Conservation (phyloP, 1,140 invertebrate genomes). For the Odontomachus brunneus region DNA sequence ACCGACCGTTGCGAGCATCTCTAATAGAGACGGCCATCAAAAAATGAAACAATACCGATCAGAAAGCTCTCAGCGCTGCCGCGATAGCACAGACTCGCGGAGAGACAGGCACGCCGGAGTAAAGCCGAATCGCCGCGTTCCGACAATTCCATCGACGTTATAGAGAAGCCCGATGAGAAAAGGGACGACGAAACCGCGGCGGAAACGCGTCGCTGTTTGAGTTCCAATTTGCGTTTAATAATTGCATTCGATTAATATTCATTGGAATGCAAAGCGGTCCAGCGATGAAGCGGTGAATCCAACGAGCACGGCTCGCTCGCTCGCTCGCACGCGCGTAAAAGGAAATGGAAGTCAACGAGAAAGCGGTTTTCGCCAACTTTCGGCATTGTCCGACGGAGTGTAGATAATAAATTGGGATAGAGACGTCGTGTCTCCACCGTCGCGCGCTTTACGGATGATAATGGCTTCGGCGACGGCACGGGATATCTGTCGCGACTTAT, state of each 20-base stretch:
- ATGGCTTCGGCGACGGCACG: conserved; percentile 40
- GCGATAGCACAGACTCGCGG: neutral
- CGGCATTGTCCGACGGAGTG: conserved; percentile 15
- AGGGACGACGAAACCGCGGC: conserved; percentile 55
- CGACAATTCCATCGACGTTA: conserved; percentile 37
- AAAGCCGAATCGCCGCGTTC: neutral
- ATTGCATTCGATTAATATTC: conserved; percentile 80
- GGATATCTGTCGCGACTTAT: conserved; percentile 55
- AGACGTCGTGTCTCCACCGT: conserved; percentile 16
- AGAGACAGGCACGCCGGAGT: conserved; percentile 7
- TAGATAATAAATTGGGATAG: conserved; percentile 57
- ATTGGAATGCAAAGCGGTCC: conserved; percentile 77
- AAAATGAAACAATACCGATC: too few relatives aligned
- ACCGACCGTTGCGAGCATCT: too few relatives aligned
- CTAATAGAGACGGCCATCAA: too few relatives aligned
- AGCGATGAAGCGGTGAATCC: conserved; percentile 66
- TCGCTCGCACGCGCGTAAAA: conserved; percentile 10
- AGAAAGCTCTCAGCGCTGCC: too few relatives aligned
- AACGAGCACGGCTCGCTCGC: neutral
- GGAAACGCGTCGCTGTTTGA: conserved; percentile 73
- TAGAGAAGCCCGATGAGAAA: conserved; percentile 12
- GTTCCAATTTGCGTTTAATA: conserved; percentile 80
- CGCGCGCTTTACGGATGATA: conserved; percentile 31
- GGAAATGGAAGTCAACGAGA: conserved; percentile 54
- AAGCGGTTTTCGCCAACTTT: conserved; percentile 54